Conservation (phyloP, 2,113 vertebrate genomes). For the Bubo scandiacus region DNA sequence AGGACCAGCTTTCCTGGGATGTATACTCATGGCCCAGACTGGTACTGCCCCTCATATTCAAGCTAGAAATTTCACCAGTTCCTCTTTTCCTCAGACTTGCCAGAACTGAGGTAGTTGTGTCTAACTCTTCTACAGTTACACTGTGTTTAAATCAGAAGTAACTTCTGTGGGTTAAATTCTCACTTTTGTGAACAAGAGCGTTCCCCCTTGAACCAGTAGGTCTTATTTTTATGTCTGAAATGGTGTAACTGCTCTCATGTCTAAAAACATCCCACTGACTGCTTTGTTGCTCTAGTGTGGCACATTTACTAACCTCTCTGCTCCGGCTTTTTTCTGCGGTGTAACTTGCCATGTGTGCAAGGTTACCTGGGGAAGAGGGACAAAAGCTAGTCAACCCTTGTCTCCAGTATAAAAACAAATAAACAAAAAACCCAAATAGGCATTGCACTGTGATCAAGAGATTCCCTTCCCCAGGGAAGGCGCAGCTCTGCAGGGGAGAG, state of each 20-base stretch:
- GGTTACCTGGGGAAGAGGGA: neutral
- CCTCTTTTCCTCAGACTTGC: neutral
- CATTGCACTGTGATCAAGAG: neutral
- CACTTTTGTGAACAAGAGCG: neutral
- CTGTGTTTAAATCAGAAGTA: neutral
- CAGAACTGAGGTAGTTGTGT: neutral
- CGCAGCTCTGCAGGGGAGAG: neutral
- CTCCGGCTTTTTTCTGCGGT: neutral
- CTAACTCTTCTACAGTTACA: neutral
- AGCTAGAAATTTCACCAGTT: neutral
- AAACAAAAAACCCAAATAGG: neutral
- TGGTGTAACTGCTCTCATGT: neutral
- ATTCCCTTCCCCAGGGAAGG: neutral
- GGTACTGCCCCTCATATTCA: neutral
- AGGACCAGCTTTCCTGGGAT: neutral
- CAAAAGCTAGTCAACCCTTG: neutral
- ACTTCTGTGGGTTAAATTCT: neutral
- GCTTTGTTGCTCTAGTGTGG: neutral
- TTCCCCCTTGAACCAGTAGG: neutral
- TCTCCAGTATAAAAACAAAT: neutral
- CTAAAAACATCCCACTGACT: neutral
- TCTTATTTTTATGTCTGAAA: neutral
- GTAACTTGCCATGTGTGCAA: neutral
- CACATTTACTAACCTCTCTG: neutral
- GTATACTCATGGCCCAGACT: rapidly evolving